A percentile compares a stretch with the other conserved stretches of the same genome.
These are phyloP conservation scores for Lepidochrysops patricia DNA, from an alignment of 2,888 invertebrate genomes.

Conservation along the genomic window DNA sequence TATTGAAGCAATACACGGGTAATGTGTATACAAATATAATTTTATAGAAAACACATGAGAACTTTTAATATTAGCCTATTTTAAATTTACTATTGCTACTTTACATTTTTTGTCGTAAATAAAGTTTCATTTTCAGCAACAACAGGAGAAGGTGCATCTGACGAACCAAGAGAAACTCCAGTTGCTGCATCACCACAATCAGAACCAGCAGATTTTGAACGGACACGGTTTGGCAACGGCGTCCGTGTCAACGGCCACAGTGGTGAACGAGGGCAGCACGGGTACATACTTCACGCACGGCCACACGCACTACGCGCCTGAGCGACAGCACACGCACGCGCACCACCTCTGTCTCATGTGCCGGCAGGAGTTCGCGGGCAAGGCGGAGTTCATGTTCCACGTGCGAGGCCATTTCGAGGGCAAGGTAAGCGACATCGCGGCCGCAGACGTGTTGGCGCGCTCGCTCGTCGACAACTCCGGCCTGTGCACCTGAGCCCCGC, in stretches of 20 bases:
- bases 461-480: conserved; percentile 71
- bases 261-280: conserved; percentile 50
- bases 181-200: conserved; percentile 64
- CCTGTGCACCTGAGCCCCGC: conserved; percentile 70
- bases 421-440: conserved; percentile 67
- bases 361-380: conserved; percentile 77
- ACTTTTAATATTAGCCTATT: too few species aligned
- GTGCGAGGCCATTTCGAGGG: conserved; percentile 79
- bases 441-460: conserved; percentile 67
- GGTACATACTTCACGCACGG: conserved; percentile 64
- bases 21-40: too few species aligned
- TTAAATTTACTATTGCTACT: too few species aligned
- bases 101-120: not conserved
- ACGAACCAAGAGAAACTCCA: conserved; percentile 67
- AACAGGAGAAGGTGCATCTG: conserved; percentile 67
- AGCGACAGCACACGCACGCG: conserved; percentile 62
- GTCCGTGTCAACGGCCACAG: conserved; percentile 60
- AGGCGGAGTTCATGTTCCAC: conserved; percentile 81
- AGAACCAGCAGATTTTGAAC: conserved; percentile 65
- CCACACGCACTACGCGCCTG: conserved; percentile 63
- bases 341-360: conserved; percentile 78
- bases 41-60: too few species aligned
- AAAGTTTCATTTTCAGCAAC: conserved; percentile 32
- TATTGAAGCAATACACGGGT: too few species aligned
- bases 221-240: conserved; percentile 61